phyloP scores from a whole-genome alignment of 2,113 vertebrate genomes.

The Laticauda colubrina region DNA sequence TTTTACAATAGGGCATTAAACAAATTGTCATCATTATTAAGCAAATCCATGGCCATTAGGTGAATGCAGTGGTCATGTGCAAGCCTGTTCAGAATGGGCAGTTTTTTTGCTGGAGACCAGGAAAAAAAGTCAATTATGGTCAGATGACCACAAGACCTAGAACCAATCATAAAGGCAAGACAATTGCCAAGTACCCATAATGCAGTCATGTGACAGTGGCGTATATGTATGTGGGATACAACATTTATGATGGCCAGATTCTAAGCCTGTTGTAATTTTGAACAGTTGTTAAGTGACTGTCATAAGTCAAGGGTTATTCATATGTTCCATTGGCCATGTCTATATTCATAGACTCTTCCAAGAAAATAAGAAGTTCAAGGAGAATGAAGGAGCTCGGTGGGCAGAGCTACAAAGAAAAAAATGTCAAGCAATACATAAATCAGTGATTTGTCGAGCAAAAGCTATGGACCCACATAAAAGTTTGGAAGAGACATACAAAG shows the following conservation, averaged over 20 bases:
- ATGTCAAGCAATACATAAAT: conserved; percentile 77
- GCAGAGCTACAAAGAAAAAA: conserved; percentile 77
- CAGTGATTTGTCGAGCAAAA: conserved; percentile 80
- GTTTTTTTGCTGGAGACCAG: neutral
- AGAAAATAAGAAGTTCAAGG: conserved; percentile 75
- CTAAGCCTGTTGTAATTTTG: neutral
- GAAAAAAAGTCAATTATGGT: neutral
- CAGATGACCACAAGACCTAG: neutral
- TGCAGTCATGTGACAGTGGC: neutral
- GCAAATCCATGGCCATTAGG: too few relatives aligned
- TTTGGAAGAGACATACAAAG: conserved; percentile 79
- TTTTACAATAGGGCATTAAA: neutral
- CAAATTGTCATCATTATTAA: neutral
- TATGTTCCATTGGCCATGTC: neutral
- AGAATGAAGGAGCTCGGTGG: conserved; percentile 77
- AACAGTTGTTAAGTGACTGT: neutral
- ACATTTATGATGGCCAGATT: neutral
- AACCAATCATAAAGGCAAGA: neutral
- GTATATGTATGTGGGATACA: neutral
- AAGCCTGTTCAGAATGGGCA: neutral
- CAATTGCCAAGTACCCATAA: neutral
- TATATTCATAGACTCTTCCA: conserved; percentile 74
- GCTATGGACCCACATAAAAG: conserved; percentile 87
- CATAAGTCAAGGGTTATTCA: neutral
- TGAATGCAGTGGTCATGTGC: neutral